Base-by-base conservation (phyloP, 2,113 vertebrate species). In the Machaerirhynchus nigripectus region DNA sequence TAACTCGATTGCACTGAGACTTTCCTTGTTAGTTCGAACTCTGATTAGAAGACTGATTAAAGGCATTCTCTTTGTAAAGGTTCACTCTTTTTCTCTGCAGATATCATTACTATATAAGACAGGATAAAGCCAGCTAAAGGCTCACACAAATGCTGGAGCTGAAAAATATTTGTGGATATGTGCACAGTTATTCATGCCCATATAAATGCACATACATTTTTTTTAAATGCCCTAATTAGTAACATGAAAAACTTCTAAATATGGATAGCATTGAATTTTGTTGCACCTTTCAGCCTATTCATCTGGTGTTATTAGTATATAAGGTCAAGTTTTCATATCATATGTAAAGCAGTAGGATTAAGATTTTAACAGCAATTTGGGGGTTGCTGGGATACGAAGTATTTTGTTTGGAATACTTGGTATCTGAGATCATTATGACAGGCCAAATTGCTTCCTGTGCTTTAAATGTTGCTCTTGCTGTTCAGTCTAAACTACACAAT, bases 21-120 rank as follows among this genome's bases (percentile, higher is more conserved):
- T 88, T 94, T 94, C 78, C 90, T 96, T 44, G 46, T 89, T 95
- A 93, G 80, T 88, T 82, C 83, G 95, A 60, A 67, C 83, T 93
- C 59, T 91, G 86, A 96, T 96, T 96, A 95, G 93, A 94, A 91
- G 70, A 74, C 77, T 82, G 80, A 88, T 94, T 95, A 93, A 94
- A 96, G 76, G 73, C 79, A 84, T 87, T 95, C 81, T 56, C 80
- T 96, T 94, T 97, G 63, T 83, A 83, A 96, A 82, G 65, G 84
- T 80, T 95, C 64, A 21, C 44, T 94, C 75, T 90, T 89, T 94
- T 93, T 95, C 90, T 92, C 90, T 82, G 84, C 75, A 91, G 92
- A 79, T 94, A 73, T 28, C 28, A 4, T 94, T 93, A 83, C 87
- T 88, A 24, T 91, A 52, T 61, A 49, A 86, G 84, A 93, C 5